Evolutionary conservation across 2,113 vertebrate species (phyloP), one percentile per base, ranked within the genome.

Genomic region (Penelope pileata): DNA sequence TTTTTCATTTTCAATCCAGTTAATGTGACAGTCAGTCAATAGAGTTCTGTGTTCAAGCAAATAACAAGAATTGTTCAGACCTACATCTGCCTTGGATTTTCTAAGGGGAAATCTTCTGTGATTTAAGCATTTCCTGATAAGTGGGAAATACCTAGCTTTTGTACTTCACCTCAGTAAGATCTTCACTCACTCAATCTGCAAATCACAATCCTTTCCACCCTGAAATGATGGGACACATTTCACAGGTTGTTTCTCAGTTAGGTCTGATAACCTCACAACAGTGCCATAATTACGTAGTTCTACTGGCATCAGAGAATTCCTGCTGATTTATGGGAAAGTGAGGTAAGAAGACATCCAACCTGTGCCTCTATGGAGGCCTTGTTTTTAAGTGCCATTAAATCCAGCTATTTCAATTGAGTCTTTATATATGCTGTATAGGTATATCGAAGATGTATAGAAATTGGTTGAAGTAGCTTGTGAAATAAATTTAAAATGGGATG

Each of bases 61-160:
- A 14, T 67, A 86, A 82, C 27, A 95, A 86, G 73, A 78, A 93
- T 51, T 18, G 56, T 77, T 54, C 54, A 92, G 36, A 67, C 40
- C 73, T 64, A 59, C 67, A 87, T 94, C 63, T 96, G 80, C 47
- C 80, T 96, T 85, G 53, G 38, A 94, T 96, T 96, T 94, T 75
- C 80, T 48, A 34, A 36, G 23, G 60, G 68, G 16, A 58, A 96
- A 54, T 56, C 56, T 89, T 81, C 73, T 83, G 94, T 48, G 79
- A 90, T 70, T 95, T 92, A 94, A 95, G 80, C 34, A 36, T 62
- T 96, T 93, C 50, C 69, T 86, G 82, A 79, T 75, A 93, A 94
- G 88, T 17, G 77, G 38, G 75, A 81, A 96, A 92, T 82, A 88
- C 5, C 29, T 88, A 43, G 45, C 29, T 93, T 86, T 66, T 86